Evolutionary conservation across 2,888 invertebrate species (phyloP).

Genomic region (Junonia oenone): DNA sequence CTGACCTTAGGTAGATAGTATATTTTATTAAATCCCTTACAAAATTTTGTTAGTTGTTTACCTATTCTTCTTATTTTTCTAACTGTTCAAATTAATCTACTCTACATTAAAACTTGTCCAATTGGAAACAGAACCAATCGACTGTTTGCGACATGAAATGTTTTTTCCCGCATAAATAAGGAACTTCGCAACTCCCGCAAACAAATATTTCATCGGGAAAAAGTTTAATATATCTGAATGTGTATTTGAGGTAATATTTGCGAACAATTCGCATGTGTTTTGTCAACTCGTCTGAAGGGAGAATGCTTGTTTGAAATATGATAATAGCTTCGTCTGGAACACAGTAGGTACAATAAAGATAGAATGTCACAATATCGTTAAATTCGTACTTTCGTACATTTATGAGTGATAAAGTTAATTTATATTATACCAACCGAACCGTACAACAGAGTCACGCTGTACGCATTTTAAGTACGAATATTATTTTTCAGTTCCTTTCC

Average conservation of each 20-base stretch:
- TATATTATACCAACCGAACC: too few relatives aligned
- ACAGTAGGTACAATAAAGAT: background rate
- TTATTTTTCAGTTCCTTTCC: too few relatives aligned
- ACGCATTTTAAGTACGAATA: too few relatives aligned
- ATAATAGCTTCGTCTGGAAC: slow-evolving; percentile 1
- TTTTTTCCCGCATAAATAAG: slow-evolving; percentile 4
- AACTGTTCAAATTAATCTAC: too few relatives aligned
- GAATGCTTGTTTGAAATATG: slow-evolving; percentile 8
- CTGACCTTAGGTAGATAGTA: too few relatives aligned
- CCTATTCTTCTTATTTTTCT: too few relatives aligned
- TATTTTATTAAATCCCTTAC: too few relatives aligned
- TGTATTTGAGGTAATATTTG: background rate
- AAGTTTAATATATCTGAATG: slow-evolving; percentile 5
- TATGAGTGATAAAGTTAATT: too few relatives aligned
- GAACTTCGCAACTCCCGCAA: slow-evolving; percentile 5
- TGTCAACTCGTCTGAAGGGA: slow-evolving; percentile 1
- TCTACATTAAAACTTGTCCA: too few relatives aligned
- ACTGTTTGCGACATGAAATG: background rate
- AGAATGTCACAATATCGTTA: background rate
- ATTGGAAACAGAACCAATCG: background rate
- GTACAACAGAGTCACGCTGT: too few relatives aligned
- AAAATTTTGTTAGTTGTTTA: too few relatives aligned
- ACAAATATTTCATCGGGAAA: slow-evolving; percentile 10
- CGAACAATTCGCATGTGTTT: slow-evolving; percentile 3
- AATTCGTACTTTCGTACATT: too few relatives aligned